Evolutionary conservation across 2,797 vertebrate species (phyloP), one percentile per base, ranked within the genome.

Genomic region (Chlorospingus semifuscus): DNA sequence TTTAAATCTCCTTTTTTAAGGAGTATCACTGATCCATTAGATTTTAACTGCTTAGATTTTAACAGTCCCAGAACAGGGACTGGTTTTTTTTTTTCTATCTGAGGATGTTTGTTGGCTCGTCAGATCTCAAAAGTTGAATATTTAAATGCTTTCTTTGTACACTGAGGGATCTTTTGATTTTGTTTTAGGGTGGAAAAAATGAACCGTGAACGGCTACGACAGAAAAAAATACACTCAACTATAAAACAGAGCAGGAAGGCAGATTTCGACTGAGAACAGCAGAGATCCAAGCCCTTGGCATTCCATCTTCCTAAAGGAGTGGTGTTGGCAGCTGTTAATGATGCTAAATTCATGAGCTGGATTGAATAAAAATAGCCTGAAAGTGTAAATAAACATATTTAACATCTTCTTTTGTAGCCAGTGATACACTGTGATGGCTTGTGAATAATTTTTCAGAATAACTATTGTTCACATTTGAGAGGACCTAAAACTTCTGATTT

Each of bases 151-250:
- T 93, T 60, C 24, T 77, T 32, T 47, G 27, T 46, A 49, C 17
- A 23, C 41, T 84, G 34, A 95, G 63, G 11, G 16, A 71, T 56
- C 21, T 84, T 85, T 69, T 63, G 4, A 9, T 79, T 92, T 52
- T 93, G 72, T 91, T 87, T 56, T 97, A 99, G 99, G 96, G 97
- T 99, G 84, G 97, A 99, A 87, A 98, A 97, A 91, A 98, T 96
- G 97, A 98, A 99, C 96, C 97, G 98, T 37, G 98, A 98, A 90
- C 98, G 99, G 77, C 98, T 99, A 11, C 97, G 96, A 71, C 98
- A 99, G 96, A 99, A 99, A 88, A 99, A 97, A 96, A 98, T 98
- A 5, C 84, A 97, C 55, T 98, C 99, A 15, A 53, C 87, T 29
- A 90, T 97, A 83, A 99, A 99, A 93, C 98, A 97, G 78, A 98